phyloP scores from a whole-genome alignment of 2,888 invertebrate genomes.

The Pelosia muscerda region DNA sequence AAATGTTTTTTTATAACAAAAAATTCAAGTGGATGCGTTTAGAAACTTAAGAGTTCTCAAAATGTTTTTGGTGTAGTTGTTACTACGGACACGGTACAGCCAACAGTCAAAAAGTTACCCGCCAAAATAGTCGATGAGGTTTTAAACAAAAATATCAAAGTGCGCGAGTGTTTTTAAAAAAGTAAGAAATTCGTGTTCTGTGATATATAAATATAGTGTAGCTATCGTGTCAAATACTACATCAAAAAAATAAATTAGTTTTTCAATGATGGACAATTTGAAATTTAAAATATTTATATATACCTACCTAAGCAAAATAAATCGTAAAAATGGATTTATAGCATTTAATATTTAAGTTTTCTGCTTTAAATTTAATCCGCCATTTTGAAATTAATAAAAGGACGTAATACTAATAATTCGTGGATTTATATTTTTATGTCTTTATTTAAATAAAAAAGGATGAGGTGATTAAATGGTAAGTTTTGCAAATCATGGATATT shows the following conservation, averaged over 20 bases:
- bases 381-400: background rate
- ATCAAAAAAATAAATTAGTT: background rate
- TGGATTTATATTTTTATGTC: background rate
- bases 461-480: background rate
- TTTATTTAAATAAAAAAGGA: background rate
- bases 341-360: background rate
- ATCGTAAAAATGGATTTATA: background rate
- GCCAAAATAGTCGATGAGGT: background rate
- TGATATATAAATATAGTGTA: too few species aligned
- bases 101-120: background rate
- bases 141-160: background rate
- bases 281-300: background rate
- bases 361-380: background rate
- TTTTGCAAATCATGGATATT: background rate
- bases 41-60: conserved; percentile 41
- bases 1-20: conserved; percentile 7
- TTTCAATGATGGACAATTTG: background rate
- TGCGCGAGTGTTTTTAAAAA: background rate
- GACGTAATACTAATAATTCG: background rate
- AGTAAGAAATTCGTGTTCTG: background rate
- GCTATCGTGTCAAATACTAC: background rate
- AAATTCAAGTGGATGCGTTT: conserved; percentile 40
- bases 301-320: background rate
- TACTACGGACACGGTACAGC: conserved; percentile 4
- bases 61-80: conserved; percentile 46